These are phyloP conservation scores for Drosophila ambigua DNA, from an alignment of 1,140 invertebrate species.

Conservation along the genomic window DNA sequence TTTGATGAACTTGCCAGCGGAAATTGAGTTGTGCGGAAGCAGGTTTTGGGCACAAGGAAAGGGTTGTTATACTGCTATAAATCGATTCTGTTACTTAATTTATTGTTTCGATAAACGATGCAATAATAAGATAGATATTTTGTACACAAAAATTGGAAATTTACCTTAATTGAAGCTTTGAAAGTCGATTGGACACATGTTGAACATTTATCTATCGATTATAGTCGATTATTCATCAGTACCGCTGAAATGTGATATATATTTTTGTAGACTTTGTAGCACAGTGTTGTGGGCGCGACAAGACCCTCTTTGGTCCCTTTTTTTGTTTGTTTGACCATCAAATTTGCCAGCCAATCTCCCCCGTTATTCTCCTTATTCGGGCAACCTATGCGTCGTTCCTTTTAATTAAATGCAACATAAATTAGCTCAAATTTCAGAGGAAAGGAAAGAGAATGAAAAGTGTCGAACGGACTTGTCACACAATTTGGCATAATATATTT, in stretches of 20 bases:
- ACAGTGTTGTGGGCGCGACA: constrained; percentile 28
- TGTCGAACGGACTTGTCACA: constrained; percentile 47
- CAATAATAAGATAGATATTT: too few species aligned
- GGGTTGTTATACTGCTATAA: constrained; percentile 4
- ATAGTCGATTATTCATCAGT: too few species aligned
- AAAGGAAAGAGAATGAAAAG: constrained; percentile 18
- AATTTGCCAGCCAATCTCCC: constrained; percentile 33
- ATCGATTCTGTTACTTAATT: constrained; percentile 14
- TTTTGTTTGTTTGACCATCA: constrained; percentile 31
- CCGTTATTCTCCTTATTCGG: neutral
- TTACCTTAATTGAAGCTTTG: too few species aligned
- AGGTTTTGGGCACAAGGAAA: neutral
- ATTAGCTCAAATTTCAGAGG: constrained; percentile 49
- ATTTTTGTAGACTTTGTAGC: constrained; percentile 17
- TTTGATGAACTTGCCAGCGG: constrained; percentile 34
- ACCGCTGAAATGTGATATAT: too few species aligned
- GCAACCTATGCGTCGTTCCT: constrained; percentile 24
- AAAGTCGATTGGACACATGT: too few species aligned
- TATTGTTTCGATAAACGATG: too few species aligned
- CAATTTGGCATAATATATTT: constrained; percentile 22
- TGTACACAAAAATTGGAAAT: too few species aligned
- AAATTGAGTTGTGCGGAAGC: constrained; percentile 16
- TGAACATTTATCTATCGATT: too few species aligned
- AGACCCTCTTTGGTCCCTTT: constrained; percentile 29
- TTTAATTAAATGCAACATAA: constrained; percentile 64